Evolutionary conservation across 2,113 vertebrate genomes (phyloP), one percentile per base, ranked within the genome.

Genomic region (Thunnus maccoyii): DNA sequence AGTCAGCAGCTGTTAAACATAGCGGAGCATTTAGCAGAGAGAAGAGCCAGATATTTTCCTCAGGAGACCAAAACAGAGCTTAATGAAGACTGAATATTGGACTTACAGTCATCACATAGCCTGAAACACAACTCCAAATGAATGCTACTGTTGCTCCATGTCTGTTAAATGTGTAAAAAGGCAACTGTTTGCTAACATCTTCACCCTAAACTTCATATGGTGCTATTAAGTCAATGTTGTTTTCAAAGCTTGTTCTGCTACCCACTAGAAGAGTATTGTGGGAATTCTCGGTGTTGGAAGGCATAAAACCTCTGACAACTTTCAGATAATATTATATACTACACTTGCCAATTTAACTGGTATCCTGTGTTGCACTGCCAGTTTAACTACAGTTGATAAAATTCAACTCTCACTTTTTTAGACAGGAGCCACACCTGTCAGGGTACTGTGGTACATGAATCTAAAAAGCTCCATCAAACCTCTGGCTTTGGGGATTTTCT

Each of bases 381-480:
- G 36, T n/a, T 27, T 32, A 44, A 50, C 11, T 20, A 25, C 16
- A 10, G 60, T 51, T 46, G 36, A 62, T 61, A 46, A 50, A 18
- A 72, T 10, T 14, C 22, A 50, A 12, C 22, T 22, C 16, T 61
- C 14, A 14, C 1, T 18, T 13, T 66, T 57, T 7, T 14, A 48
- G 41, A 76, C 62, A 32, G 11, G 5, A 32, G 52, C 12, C 36
- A 22, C 32, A 68, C 25, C 36, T 61, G 54, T 32, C 47, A 46
- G n/a, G 15, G 16, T 25, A 25, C 3, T 63, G 44, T 27, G 15
- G n/a, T 17, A 48, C 22, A 66, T 57, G 48, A 46, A 25, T 54
- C 18, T 7, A 66, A 57, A 60, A 30, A 55, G 66, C 57, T 63
- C 70, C 60, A 22, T 67, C 52, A 52, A 20, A 51, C 30, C 47